phyloP scores from a whole-genome alignment of 2,888 invertebrate species.

The Yponomeuta malinellus region DNA sequence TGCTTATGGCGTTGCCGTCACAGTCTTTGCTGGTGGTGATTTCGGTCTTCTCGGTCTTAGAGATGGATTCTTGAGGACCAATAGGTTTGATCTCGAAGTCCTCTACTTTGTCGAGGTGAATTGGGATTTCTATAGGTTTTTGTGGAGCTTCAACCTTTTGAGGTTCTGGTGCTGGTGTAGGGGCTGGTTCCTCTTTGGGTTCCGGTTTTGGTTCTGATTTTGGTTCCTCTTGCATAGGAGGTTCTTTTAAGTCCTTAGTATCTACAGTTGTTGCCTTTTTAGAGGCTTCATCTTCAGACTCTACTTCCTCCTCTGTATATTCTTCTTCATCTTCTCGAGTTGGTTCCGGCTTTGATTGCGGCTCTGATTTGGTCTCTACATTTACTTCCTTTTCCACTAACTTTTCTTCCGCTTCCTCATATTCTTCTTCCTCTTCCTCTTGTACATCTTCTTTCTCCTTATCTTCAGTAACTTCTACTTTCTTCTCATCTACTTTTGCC shows the following conservation, averaged over 20 bases:
- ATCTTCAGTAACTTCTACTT: constrained; percentile 24
- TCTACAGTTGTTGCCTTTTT: constrained; percentile 23
- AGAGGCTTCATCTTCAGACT: neutral
- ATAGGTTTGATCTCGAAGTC: constrained; percentile 63
- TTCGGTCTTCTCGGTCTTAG: constrained; percentile 58
- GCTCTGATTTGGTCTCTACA: constrained; percentile 19
- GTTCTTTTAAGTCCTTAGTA: constrained; percentile 16
- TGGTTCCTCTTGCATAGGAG: constrained; percentile 20
- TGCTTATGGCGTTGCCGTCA: constrained; percentile 46
- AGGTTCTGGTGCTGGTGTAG: constrained; percentile 16
- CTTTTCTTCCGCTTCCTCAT: constrained; percentile 25
- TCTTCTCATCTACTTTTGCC: constrained; percentile 21
- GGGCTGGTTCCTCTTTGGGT: constrained; percentile 20
- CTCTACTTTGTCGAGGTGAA: constrained; percentile 64
- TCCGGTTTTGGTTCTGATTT: constrained; percentile 23
- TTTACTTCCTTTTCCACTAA: constrained; percentile 24
- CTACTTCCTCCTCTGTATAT: constrained; percentile 11
- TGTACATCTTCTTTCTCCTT: constrained; percentile 26
- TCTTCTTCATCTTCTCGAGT: constrained; percentile 20
- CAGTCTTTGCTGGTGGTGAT: constrained; percentile 51
- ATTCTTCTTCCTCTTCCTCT: constrained; percentile 18
- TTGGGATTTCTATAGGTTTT: constrained; percentile 44
- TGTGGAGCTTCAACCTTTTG: constrained; percentile 8
- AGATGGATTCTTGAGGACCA: constrained; percentile 51
- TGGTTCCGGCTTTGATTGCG: constrained; percentile 16